These are phyloP conservation scores for Botia kubotai DNA, from an alignment of 2,797 vertebrate genomes.

Conservation along the genomic window DNA sequence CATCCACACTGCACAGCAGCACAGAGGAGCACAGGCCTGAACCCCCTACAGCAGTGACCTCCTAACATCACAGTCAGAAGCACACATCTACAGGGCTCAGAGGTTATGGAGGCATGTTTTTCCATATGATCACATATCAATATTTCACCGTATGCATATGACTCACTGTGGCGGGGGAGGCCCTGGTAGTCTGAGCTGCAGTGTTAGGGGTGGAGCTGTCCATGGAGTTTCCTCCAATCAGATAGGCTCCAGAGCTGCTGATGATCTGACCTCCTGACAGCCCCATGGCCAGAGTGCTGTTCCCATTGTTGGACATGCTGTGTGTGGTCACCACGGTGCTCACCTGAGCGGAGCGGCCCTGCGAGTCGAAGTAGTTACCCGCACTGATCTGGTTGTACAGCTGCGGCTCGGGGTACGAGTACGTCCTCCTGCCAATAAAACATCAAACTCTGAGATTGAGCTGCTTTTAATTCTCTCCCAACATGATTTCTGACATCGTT, in stretches of 20 bases:
- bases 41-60: constrained; percentile 35
- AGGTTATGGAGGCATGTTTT: too few species aligned
- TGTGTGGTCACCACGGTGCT: constrained; percentile 91
- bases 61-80: too few species aligned
- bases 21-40: not conserved
- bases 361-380: constrained; percentile 92
- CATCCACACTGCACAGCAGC: constrained; percentile 17
- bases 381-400: constrained; percentile 92
- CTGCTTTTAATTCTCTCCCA: not conserved
- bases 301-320: constrained; percentile 87
- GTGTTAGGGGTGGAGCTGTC: constrained; percentile 86
- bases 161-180: constrained; percentile 95
- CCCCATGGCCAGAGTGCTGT: constrained; percentile 90
- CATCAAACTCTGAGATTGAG: not conserved
- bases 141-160: not conserved
- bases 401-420: constrained; percentile 93
- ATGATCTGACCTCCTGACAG: constrained; percentile 90
- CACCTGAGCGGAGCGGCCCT: constrained; percentile 89
- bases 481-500: constrained; percentile 19
- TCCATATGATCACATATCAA: too few species aligned
- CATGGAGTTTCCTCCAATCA: constrained; percentile 91
- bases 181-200: constrained; percentile 89
- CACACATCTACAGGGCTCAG: too few species aligned
- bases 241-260: constrained; percentile 88
- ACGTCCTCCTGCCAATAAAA: constrained; percentile 83